These are phyloP conservation scores for Cossypha niveicapilla DNA, from an alignment of 2,797 vertebrate species.

Conservation along the genomic window DNA sequence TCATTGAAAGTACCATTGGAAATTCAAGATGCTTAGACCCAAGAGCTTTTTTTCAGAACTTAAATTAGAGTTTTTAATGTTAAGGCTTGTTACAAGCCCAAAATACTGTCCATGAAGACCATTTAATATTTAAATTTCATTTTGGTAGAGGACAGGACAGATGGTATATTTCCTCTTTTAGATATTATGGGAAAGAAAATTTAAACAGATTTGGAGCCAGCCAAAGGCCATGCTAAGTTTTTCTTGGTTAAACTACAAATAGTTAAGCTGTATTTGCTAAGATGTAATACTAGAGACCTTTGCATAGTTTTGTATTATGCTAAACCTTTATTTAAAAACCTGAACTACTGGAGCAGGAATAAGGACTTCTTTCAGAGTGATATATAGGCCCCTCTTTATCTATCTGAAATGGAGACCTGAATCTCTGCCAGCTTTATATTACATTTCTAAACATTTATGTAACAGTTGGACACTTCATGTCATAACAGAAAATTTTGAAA, in stretches of 20 bases:
- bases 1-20: not conserved
- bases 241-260: not conserved
- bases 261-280: not conserved
- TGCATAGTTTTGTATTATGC: not conserved
- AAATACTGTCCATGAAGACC: not conserved
- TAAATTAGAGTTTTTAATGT: not conserved
- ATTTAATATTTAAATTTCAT: not conserved
- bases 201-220: not conserved
- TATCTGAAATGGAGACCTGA: conserved; percentile 60
- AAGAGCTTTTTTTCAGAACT: not conserved
- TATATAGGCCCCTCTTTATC: conserved; percentile 49
- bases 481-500: conserved; percentile 67
- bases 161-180: not conserved
- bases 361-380: conserved; percentile 3
- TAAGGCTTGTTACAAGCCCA: not conserved
- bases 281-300: not conserved
- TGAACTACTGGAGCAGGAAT: not conserved
- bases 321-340: not conserved
- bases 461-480: conserved; percentile 50
- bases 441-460: conserved; percentile 73
- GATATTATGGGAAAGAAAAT: not conserved
- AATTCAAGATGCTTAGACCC: not conserved
- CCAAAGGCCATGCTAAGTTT: not conserved
- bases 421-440: conserved; percentile 66
- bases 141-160: not conserved